phyloP scores from a whole-genome alignment of 1,140 invertebrate genomes.

The Drosophila gunungcola region DNA sequence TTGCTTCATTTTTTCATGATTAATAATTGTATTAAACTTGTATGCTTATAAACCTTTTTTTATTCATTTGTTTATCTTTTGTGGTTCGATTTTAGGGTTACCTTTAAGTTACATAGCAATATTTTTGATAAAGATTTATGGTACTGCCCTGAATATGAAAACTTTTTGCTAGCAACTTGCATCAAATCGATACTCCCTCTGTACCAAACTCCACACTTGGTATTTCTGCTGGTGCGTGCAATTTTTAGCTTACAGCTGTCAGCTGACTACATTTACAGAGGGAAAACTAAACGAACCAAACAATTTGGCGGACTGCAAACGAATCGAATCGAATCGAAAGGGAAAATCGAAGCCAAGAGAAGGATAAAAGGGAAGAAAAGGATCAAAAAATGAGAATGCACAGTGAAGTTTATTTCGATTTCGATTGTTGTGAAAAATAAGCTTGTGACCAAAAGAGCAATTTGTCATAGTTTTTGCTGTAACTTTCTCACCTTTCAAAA shows the following conservation, averaged over 20 bases:
- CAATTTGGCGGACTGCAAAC: constrained; percentile 49
- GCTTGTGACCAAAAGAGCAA: background rate
- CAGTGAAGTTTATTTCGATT: background rate
- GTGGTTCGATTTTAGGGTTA: too few relatives aligned
- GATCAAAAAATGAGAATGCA: background rate
- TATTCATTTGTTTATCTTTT: too few relatives aligned
- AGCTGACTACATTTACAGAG: constrained; percentile 34
- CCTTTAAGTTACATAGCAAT: too few relatives aligned
- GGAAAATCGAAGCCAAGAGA: constrained; percentile 5
- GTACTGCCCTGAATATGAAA: too few relatives aligned
- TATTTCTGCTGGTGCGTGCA: constrained; percentile 49
- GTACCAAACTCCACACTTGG: background rate
- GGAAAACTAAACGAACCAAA: constrained; percentile 64
- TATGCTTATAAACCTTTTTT: too few relatives aligned
- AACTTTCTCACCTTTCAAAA: too few relatives aligned
- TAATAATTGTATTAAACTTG: background rate
- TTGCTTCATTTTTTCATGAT: background rate
- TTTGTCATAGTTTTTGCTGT: too few relatives aligned
- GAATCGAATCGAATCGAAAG: constrained; percentile 33
- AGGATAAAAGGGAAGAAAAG: background rate
- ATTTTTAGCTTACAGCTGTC: constrained; percentile 58
- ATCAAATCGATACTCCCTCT: background rate
- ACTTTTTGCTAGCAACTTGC: background rate
- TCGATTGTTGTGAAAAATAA: background rate
- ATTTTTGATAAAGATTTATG: too few relatives aligned